Evolutionary conservation across 2,113 vertebrate genomes (phyloP), one percentile per base, ranked within the genome.

Genomic region (Uria lomvia): DNA sequence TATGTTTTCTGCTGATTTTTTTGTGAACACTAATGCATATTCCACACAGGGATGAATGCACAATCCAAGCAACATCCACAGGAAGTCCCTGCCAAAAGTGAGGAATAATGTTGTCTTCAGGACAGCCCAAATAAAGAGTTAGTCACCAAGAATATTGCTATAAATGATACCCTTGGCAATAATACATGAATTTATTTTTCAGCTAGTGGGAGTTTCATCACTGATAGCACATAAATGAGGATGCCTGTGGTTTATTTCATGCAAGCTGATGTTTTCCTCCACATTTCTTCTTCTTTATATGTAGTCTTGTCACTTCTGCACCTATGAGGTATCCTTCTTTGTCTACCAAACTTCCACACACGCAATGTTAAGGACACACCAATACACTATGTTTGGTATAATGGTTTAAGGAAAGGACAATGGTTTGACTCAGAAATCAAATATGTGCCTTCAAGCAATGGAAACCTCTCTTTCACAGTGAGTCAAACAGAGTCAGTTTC

Each of bases 71-170:
- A 87, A 85, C 40, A 90, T 81, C 66, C 68, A 87, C 53, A 70
- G 55, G 63, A 96, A 90, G 47, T 77, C 45, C 38, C 58, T 87
- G 62, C 86, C 88, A 83, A 92, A 94, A 76, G 26, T 32, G 21
- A 92, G 56, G 58, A 96, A 92, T 65, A 88, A 68, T 60, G 30
- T 11, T 93, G n/a, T 91, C 74, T 94, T 86, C 73, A 93, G 73
- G 68, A 94, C 34, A 81, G 73, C 78, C 13, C 45, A 76, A 94
- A 86, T 45, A 93, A 95, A 92, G 65, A 86, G 23, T 58, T 88
- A 91, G 76, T 90, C 80, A 88, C 50, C 53, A 76, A 92, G 34
- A 93, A 68, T 86, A 93, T 50, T 92, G 50, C 70, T 87, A 67
- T 90, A 92, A 92, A 94, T 89, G 7, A 94, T 85, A 83, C 62